Conservation (phyloP, 2,888 invertebrate species). For the Dicyrtoma fusca region DNA sequence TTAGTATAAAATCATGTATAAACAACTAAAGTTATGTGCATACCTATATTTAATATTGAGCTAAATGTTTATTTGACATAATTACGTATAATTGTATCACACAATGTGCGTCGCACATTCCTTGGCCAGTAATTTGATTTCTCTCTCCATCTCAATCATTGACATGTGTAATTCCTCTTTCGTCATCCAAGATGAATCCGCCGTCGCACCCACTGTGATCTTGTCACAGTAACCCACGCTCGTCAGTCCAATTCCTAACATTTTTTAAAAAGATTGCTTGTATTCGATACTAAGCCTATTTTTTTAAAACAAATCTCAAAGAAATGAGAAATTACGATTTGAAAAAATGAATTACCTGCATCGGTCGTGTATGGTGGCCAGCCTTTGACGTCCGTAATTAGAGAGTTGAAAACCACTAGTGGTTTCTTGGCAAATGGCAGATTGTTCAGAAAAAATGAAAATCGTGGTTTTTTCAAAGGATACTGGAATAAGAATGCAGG, state of each 20-base stretch:
- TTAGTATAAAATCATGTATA: too few relatives aligned
- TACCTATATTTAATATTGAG: too few relatives aligned
- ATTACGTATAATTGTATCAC: too few relatives aligned
- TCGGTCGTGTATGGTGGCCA: conserved; percentile 38
- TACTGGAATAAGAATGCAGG: conserved; percentile 27
- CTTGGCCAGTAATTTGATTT: conserved; percentile 18
- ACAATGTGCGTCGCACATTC: conserved; percentile 16
- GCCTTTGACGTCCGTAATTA: conserved; percentile 8
- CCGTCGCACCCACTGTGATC: conserved; percentile 18
- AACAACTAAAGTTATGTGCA: too few relatives aligned
- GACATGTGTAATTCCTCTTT: conserved; percentile 25
- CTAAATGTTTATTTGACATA: too few relatives aligned
- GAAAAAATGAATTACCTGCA: conserved; percentile 11
- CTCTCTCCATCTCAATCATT: conserved; percentile 24
- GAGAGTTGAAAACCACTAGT: background rate
- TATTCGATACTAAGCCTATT: too few relatives aligned
- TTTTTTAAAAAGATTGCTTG: background rate
- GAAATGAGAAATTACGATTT: background rate
- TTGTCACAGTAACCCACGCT: conserved; percentile 28
- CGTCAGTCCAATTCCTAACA: conserved; percentile 23
- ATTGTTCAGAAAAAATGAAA: conserved; percentile 31
- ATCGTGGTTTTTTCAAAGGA: conserved; percentile 27
- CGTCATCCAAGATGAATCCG: conserved; percentile 34
- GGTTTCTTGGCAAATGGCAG: conserved; percentile 30
- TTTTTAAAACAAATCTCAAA: too few relatives aligned